Percentiles rank a stretch among this genome's conserved stretches.
phyloP scores from a whole-genome alignment of 2,888 invertebrate genomes.

The Pedicia rivosa region DNA sequence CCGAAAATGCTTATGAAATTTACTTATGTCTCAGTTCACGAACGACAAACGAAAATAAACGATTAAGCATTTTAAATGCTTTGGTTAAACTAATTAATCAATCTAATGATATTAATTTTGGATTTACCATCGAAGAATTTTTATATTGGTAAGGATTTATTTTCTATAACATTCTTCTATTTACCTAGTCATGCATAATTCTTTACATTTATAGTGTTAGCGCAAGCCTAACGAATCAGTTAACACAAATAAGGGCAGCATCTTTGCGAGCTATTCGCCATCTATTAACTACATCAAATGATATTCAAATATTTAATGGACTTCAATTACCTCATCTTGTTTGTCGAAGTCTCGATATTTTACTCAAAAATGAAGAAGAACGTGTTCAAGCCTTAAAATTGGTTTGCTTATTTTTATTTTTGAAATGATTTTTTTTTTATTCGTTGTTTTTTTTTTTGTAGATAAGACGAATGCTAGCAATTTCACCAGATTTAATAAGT shows the following conservation, averaged over 20 bases:
- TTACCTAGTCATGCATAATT: neutral
- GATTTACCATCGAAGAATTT: constrained; percentile 64
- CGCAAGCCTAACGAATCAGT: constrained; percentile 67
- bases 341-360: constrained; percentile 71
- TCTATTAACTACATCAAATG: constrained; percentile 58
- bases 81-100: constrained; percentile 54
- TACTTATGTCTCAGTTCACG: constrained; percentile 39
- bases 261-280: constrained; percentile 77
- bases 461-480: constrained; percentile 42
- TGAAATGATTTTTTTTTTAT: neutral
- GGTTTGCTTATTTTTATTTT: too few relatives aligned
- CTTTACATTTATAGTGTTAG: constrained; percentile 50
- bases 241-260: constrained; percentile 79
- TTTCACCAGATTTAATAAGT: constrained; percentile 52
- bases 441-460: too few relatives aligned
- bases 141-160: constrained; percentile 50
- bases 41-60: constrained; percentile 53
- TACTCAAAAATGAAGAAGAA: constrained; percentile 82
- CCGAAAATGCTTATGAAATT: constrained; percentile 47
- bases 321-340: constrained; percentile 74
- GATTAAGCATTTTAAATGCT: constrained; percentile 74
- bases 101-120: constrained; percentile 30
- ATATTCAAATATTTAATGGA: constrained; percentile 62
- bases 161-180: constrained; percentile 8
- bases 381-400: constrained; percentile 81